phyloP scores from a whole-genome alignment of 1,140 invertebrate genomes.

The Drosophila prosaltans region DNA sequence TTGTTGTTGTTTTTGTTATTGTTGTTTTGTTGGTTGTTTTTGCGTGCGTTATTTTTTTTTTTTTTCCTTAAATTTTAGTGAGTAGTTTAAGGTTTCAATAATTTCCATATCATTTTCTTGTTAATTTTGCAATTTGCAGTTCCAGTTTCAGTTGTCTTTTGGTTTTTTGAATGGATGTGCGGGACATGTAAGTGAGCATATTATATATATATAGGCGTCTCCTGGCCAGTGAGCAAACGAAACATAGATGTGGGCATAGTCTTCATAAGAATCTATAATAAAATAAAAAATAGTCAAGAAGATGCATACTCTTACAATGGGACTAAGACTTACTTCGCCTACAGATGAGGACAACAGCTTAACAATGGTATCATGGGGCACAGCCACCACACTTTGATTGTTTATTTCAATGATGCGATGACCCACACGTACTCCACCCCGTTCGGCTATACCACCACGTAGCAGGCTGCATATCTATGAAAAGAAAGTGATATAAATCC shows the following conservation, averaged over 20 bases:
- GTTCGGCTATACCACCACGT: conserved; percentile 98
- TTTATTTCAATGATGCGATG: conserved; percentile 99
- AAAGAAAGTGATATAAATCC: no score
- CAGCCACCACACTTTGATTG: conserved; percentile 99
- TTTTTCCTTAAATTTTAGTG: conserved; percentile 14
- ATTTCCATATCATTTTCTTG: conserved; percentile 15
- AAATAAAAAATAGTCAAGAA: conserved; percentile 2
- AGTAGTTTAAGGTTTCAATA: conserved; percentile 21
- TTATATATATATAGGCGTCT: conserved; percentile 99
- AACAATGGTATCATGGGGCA: conserved; percentile 99
- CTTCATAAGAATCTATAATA: conserved; percentile 98
- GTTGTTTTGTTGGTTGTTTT: background rate
- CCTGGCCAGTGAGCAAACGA: conserved; percentile 98
- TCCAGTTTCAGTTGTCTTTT: conserved; percentile 21
- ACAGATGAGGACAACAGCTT: conserved; percentile 99
- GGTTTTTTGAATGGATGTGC: conserved; percentile 27
- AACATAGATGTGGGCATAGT: conserved; percentile 99
- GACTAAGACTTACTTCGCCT: conserved; percentile 92
- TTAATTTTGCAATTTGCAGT: conserved; percentile 12
- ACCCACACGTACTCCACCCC: conserved; percentile 98
- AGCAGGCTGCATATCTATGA: conserved; percentile 97
- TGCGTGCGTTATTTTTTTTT: background rate
- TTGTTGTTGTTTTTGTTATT: conserved; percentile 3
- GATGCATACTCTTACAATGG: background rate
- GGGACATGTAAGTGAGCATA: conserved; percentile 36